Conservation (phyloP, 2,888 invertebrate species). For the Athetis lepigone region DNA sequence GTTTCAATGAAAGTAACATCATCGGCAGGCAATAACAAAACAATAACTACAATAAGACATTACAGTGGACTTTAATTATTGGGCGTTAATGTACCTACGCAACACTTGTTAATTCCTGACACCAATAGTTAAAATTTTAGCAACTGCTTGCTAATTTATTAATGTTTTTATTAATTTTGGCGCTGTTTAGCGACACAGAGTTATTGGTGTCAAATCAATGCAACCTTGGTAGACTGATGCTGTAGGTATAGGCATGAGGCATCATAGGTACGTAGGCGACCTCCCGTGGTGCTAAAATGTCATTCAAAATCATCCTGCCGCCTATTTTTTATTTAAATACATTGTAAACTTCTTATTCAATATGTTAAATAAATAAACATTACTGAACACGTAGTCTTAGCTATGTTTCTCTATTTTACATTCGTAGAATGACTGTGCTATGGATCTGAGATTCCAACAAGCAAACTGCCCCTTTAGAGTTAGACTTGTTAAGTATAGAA, state of each 20-base stretch:
- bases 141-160: slow-evolving; percentile 1
- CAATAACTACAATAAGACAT: neutral
- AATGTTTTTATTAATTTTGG: slow-evolving; percentile 25
- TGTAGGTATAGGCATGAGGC: neutral
- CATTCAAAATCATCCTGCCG: neutral
- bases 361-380: too few relatives aligned
- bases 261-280: neutral
- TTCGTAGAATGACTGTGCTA: too few relatives aligned
- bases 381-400: too few relatives aligned
- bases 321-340: neutral
- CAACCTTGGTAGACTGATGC: slow-evolving; percentile 6
- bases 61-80: neutral
- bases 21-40: neutral
- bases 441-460: too few relatives aligned
- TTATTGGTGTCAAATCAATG: slow-evolving; percentile 14
- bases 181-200: slow-evolving; percentile 2
- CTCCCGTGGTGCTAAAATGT: neutral
- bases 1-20: too few relatives aligned
- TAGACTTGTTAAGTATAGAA: too few relatives aligned
- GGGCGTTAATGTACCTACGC: neutral
- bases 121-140: neutral
- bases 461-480: too few relatives aligned
- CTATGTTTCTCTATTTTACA: too few relatives aligned
- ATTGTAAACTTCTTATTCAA: neutral
- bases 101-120: neutral